A percentile compares a stretch with the other conserved stretches of the same genome.
These are phyloP conservation scores for Pholis gunnellus DNA, from an alignment of 2,113 vertebrate genomes.

Conservation along the genomic window DNA sequence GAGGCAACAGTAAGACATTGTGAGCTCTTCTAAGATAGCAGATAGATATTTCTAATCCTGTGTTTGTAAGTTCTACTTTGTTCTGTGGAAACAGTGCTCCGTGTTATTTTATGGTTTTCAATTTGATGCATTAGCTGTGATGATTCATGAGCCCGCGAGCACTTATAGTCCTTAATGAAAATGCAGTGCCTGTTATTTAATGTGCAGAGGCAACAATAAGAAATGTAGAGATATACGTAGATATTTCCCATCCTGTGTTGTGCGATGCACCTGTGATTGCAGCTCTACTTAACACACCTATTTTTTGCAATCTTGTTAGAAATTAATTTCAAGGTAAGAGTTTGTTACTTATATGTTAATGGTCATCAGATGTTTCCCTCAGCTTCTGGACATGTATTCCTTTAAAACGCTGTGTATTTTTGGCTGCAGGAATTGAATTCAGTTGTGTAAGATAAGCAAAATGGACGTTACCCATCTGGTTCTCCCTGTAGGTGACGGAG, in stretches of 20 bases:
- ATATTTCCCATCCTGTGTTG: neutral
- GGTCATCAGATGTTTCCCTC: conserved; percentile 2
- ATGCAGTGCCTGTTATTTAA: neutral
- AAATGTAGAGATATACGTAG: neutral
- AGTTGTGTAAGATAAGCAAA: conserved; percentile 35
- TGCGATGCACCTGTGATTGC: neutral
- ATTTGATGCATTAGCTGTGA: neutral
- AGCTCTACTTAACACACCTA: neutral
- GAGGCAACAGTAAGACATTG: neutral
- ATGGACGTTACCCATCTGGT: conserved; percentile 17
- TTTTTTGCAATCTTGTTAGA: neutral
- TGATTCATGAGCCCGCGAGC: neutral
- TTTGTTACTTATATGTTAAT: neutral
- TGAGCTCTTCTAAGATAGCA: neutral
- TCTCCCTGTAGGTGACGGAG: conserved; percentile 87
- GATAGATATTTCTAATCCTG: neutral
- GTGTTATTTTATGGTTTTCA: neutral
- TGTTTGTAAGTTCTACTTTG: neutral
- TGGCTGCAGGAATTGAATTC: conserved; percentile 18
- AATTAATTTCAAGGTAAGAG: neutral
- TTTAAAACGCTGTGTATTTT: conserved; percentile 10
- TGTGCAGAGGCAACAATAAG: neutral
- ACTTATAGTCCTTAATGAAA: neutral
- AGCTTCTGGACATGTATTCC: neutral
- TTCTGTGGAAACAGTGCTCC: neutral